Conservation (phyloP, 2,888 invertebrate genomes). For the Ceraclea dissimilis region DNA sequence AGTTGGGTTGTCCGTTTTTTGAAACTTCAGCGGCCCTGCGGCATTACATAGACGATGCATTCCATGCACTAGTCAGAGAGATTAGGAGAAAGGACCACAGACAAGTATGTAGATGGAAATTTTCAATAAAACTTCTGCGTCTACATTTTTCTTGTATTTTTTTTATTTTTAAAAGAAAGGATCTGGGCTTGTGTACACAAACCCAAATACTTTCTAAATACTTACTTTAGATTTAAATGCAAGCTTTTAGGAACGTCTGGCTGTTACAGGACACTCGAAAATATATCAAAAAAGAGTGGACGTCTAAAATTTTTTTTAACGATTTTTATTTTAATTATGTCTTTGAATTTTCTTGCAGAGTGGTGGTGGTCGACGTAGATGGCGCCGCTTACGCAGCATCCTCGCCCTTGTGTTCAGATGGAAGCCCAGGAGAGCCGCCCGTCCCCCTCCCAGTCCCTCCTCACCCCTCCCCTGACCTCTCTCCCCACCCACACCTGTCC, state of each 20-base stretch:
- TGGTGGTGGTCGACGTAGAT: slow-evolving; percentile 63
- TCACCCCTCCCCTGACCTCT: slow-evolving; percentile 22
- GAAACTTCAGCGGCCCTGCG: slow-evolving; percentile 85
- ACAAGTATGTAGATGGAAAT: slow-evolving; percentile 24
- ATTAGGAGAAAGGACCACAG: slow-evolving; percentile 70
- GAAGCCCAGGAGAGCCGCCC: slow-evolving; percentile 42
- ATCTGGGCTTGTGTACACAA: too few species aligned
- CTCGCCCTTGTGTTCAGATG: slow-evolving; percentile 74
- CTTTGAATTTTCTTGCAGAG: slow-evolving; percentile 23
- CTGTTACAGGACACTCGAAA: too few species aligned
- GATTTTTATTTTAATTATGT: background rate
- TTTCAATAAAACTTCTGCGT: too few species aligned
- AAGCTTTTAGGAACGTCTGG: too few species aligned
- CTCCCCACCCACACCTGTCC: slow-evolving; percentile 10
- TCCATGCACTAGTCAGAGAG: slow-evolving; percentile 82
- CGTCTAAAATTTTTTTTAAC: background rate
- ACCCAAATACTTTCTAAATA: too few species aligned
- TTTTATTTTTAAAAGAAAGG: too few species aligned
- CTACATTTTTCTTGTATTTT: too few species aligned
- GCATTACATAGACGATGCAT: slow-evolving; percentile 85
- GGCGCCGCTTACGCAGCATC: slow-evolving; percentile 77
- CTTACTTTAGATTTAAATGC: too few species aligned
- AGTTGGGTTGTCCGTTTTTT: slow-evolving; percentile 84
- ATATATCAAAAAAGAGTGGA: too few species aligned
- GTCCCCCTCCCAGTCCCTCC: slow-evolving; percentile 28